A percentile compares a stretch with the other conserved stretches of the same genome.
Conservation (phyloP, 2,797 vertebrate species). For the Smutsia gigantea region DNA sequence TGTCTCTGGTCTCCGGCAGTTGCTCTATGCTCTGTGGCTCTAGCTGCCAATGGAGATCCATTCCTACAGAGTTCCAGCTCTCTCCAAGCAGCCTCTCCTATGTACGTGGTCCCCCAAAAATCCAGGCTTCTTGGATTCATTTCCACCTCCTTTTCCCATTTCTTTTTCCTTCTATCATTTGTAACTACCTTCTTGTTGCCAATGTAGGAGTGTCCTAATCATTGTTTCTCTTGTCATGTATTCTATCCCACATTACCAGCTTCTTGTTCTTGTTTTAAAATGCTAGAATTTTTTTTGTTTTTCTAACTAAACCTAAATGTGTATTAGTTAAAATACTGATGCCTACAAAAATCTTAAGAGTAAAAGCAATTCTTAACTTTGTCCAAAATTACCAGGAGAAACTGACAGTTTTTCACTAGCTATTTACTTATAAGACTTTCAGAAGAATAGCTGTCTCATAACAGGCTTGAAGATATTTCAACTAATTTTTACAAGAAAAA, state of each 20-base stretch:
- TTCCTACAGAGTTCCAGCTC: not conserved
- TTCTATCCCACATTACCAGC: not conserved
- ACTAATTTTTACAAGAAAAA: not conserved
- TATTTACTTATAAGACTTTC: not conserved
- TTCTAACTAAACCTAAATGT: not conserved
- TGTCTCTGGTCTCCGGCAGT: not conserved
- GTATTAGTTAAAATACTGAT: not conserved
- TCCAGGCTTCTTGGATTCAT: not conserved
- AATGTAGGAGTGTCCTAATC: not conserved
- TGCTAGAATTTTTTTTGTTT: not conserved
- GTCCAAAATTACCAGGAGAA: not conserved
- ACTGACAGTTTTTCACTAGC: not conserved
- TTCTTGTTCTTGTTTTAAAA: not conserved
- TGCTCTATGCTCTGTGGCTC: not conserved
- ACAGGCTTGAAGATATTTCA: not conserved
- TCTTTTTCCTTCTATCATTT: not conserved
- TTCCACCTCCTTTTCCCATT: not conserved
- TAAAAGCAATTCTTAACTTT: not conserved
- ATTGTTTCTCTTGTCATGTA: not conserved
- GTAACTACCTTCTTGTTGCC: not conserved
- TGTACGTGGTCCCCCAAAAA: accelerated
- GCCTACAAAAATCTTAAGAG: not conserved
- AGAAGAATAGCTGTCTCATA: not conserved
- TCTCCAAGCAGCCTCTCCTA: not conserved
- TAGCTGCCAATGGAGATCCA: not conserved